phyloP scores from a whole-genome alignment of 1,140 invertebrate genomes.

The Melipona quadrifasciata region DNA sequence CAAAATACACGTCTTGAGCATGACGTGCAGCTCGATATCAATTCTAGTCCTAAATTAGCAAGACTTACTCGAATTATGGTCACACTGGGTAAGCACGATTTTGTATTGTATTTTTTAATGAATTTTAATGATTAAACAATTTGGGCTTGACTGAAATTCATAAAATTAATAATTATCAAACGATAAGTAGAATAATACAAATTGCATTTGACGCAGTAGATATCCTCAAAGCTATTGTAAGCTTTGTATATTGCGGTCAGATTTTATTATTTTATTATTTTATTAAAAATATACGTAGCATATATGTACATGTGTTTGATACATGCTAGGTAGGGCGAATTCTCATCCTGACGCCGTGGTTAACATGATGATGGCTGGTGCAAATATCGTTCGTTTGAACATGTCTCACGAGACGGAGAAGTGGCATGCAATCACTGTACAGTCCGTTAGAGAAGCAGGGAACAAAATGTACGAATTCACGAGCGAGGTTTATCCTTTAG shows the following conservation, averaged over 20 bases:
- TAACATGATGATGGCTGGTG: slow-evolving; percentile 54
- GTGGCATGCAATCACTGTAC: slow-evolving; percentile 53
- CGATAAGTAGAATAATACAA: neutral
- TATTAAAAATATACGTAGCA: too few relatives aligned
- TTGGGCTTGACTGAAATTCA: too few relatives aligned
- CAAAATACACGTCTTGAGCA: slow-evolving; percentile 59
- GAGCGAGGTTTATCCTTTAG: slow-evolving; percentile 69
- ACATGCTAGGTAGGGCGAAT: slow-evolving; percentile 42
- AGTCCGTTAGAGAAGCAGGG: slow-evolving; percentile 50
- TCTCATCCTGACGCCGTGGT: slow-evolving; percentile 47
- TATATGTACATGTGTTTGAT: neutral
- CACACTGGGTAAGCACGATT: slow-evolving; percentile 47
- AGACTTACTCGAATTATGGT: slow-evolving; percentile 62
- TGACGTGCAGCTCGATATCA: slow-evolving; percentile 51
- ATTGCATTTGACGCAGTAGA: too few relatives aligned
- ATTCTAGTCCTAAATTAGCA: slow-evolving; percentile 46
- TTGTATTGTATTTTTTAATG: neutral
- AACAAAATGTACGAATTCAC: slow-evolving; percentile 37
- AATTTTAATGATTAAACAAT: too few relatives aligned
- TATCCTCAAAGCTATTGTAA: too few relatives aligned
- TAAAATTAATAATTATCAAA: too few relatives aligned
- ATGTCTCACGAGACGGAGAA: slow-evolving; percentile 58
- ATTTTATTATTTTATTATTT: too few relatives aligned
- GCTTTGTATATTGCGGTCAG: too few relatives aligned
- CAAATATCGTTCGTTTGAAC: slow-evolving; percentile 63